phyloP scores from a whole-genome alignment of 2,888 invertebrate genomes.

The Poecilus cupreus region DNA sequence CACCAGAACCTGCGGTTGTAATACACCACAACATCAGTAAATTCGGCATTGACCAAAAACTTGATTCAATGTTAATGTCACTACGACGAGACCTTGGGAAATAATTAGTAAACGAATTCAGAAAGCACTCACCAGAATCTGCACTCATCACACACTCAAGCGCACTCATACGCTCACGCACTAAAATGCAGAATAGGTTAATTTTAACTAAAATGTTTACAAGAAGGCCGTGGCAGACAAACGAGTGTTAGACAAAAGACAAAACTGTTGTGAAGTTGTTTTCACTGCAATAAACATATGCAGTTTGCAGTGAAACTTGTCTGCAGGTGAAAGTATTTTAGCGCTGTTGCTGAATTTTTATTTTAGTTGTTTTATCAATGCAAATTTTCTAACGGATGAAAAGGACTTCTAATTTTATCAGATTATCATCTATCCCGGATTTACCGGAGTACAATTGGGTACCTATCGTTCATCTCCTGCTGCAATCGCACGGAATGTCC shows the following conservation, averaged over 20 bases:
- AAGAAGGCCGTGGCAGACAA: constrained; percentile 8
- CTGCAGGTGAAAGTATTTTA: constrained; percentile 41
- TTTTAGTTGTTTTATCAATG: no score
- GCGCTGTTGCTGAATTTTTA: neutral
- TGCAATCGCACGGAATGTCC: no score
- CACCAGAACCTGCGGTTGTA: constrained; percentile 2
- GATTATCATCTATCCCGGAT: no score
- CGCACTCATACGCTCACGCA: neutral
- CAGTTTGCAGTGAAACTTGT: constrained; percentile 38
- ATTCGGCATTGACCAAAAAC: constrained; percentile 43
- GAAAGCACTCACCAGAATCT: constrained; percentile 33
- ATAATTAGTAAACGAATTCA: neutral
- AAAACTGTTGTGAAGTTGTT: neutral
- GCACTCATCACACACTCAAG: constrained; percentile 13
- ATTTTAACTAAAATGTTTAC: neutral
- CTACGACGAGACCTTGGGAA: constrained; percentile 3
- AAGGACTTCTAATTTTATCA: no score
- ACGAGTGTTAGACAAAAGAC: neutral
- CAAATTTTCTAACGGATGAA: no score
- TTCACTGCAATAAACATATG: constrained; percentile 44
- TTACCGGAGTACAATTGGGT: no score
- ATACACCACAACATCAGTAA: neutral
- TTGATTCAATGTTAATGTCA: constrained; percentile 54
- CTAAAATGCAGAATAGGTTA: neutral
- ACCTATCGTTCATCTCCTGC: no score